Percentiles rank a stretch among this genome's conserved stretches.
phyloP scores from a whole-genome alignment of 2,113 vertebrate genomes.

The Gnathonemus echidnorhynchus region DNA sequence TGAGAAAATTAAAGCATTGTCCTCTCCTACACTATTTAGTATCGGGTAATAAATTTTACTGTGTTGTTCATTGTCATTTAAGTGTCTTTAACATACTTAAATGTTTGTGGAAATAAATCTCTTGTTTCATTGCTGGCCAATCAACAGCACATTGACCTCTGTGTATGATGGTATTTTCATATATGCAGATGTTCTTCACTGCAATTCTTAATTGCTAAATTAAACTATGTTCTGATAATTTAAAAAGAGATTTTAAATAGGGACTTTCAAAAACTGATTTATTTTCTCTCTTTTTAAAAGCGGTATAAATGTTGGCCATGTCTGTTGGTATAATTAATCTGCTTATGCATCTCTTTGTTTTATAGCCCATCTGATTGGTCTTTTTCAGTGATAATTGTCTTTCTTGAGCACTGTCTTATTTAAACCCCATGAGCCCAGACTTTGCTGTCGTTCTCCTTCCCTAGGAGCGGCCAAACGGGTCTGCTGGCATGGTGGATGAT shows the following conservation, averaged over 20 bases:
- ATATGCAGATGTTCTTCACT: background rate
- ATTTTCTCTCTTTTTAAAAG: background rate
- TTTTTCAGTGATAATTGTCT: background rate
- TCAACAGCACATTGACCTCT: background rate
- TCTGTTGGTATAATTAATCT: background rate
- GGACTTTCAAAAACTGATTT: background rate
- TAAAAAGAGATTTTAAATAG: background rate
- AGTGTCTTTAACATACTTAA: background rate
- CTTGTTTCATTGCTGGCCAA: background rate
- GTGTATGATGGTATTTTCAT: background rate
- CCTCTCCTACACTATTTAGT: background rate
- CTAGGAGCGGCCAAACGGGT: constrained; percentile 44
- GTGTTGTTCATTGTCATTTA: background rate
- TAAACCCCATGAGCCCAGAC: background rate
- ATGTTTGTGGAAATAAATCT: background rate
- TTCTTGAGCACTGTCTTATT: background rate
- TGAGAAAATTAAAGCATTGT: background rate
- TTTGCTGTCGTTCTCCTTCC: background rate
- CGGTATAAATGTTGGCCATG: background rate
- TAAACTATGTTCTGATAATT: background rate
- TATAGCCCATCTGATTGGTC: background rate
- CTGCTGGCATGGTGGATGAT: constrained; percentile 53
- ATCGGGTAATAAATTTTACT: background rate
- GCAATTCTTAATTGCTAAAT: background rate
- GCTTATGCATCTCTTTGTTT: background rate